phyloP scores from a whole-genome alignment of 2,888 invertebrate genomes.

The Phyllotreta cruciferae region DNA sequence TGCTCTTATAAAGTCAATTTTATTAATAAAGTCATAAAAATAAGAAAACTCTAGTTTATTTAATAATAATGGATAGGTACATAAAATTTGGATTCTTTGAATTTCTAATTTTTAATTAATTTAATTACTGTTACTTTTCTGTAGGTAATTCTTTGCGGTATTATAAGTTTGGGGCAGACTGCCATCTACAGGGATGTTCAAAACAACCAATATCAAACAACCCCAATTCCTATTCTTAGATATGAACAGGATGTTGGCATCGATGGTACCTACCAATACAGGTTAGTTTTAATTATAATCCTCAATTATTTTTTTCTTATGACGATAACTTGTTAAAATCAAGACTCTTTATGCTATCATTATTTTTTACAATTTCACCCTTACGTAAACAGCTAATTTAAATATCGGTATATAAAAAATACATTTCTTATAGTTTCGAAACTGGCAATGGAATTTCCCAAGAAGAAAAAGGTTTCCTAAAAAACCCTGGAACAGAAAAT shows the following conservation, averaged over 20 bases:
- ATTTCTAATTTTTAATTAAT: too few species aligned
- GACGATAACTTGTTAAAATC: too few species aligned
- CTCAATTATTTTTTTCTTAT: slow-evolving; percentile 3
- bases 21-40: too few species aligned
- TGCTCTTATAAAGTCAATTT: too few species aligned
- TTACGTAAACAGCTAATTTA: too few species aligned
- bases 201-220: neutral
- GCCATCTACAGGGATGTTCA: slow-evolving; percentile 5
- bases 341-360: neutral
- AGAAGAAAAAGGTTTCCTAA: slow-evolving; percentile 54
- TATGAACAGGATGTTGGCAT: slow-evolving; percentile 58
- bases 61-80: too few species aligned
- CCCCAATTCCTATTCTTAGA: slow-evolving; percentile 49
- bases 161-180: neutral
- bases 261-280: slow-evolving; percentile 61
- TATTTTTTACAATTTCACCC: too few species aligned
- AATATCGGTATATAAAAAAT: neutral
- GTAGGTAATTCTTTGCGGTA: slow-evolving; percentile 6
- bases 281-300: slow-evolving; percentile 30
- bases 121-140: too few species aligned
- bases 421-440: slow-evolving; percentile 54
- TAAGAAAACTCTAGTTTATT: too few species aligned
- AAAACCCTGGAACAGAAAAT: slow-evolving; percentile 41
- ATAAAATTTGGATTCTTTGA: too few species aligned
- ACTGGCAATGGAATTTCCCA: slow-evolving; percentile 64